Conservation (phyloP, 2,113 vertebrate species). For the Mohoua ochrocephala region DNA sequence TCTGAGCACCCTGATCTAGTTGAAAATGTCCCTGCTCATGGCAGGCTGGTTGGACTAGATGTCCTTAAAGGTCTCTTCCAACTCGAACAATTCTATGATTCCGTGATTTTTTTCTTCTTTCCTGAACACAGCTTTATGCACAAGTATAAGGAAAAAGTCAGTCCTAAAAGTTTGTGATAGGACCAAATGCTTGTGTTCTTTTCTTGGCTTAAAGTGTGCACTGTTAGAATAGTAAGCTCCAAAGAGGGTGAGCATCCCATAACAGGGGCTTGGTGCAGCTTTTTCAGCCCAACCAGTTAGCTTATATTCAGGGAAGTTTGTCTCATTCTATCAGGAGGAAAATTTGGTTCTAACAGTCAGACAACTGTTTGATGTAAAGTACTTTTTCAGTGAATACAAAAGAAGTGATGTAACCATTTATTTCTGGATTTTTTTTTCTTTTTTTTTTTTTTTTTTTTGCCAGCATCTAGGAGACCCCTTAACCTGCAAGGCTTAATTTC, state of each 20-base stretch:
- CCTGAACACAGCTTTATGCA: not conserved
- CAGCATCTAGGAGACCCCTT: not conserved
- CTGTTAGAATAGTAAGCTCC: not conserved
- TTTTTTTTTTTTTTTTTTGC: not conserved
- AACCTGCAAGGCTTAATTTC: not conserved
- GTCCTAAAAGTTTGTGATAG: not conserved
- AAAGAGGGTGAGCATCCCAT: not conserved
- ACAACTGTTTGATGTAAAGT: not conserved
- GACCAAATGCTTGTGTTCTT: not conserved
- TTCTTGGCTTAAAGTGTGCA: not conserved
- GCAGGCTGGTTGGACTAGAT: not conserved
- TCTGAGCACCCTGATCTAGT: not conserved
- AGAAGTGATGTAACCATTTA: not conserved
- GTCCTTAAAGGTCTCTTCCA: not conserved
- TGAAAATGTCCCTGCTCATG: not conserved
- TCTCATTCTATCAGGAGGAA: not conserved
- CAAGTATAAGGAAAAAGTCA: not conserved
- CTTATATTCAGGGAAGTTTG: not conserved
- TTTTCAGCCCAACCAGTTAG: not conserved
- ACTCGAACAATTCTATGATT: not conserved
- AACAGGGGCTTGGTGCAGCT: not conserved
- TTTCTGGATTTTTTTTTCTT: not conserved
- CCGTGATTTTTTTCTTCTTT: not conserved
- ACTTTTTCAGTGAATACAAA: not conserved
- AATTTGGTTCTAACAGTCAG: not conserved